Percentiles rank a stretch among this genome's conserved stretches.
phyloP scores from a whole-genome alignment of 2,113 vertebrate genomes.

The Pica pica region DNA sequence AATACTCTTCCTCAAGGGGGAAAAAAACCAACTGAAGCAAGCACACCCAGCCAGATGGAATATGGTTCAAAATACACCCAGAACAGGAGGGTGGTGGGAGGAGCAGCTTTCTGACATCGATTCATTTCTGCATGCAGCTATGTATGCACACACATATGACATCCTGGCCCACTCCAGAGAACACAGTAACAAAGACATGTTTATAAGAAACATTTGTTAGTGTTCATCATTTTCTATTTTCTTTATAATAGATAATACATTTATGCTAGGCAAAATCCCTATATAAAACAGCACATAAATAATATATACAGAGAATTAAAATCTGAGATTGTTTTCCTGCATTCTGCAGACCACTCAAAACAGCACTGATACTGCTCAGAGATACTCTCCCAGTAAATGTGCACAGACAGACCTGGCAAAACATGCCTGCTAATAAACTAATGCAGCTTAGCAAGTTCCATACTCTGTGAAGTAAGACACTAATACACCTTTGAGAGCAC shows the following conservation, averaged over 20 bases:
- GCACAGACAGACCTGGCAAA: not conserved
- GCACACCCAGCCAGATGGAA: fast-evolving
- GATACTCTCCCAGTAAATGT: not conserved
- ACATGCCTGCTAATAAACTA: not conserved
- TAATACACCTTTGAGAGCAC: fast-evolving
- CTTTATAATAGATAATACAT: not conserved
- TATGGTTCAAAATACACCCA: not conserved
- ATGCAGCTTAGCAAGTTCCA: not conserved
- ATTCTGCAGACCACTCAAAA: not conserved
- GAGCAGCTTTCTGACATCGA: not conserved
- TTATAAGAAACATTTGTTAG: not conserved
- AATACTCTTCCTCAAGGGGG: not conserved
- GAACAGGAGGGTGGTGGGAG: not conserved
- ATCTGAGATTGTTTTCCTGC: not conserved
- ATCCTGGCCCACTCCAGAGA: not conserved
- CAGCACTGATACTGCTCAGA: not conserved
- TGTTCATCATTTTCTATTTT: not conserved
- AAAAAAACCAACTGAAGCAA: not conserved
- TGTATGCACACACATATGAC: fast-evolving
- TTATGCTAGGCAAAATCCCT: not conserved
- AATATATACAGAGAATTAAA: not conserved
- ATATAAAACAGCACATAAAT: not conserved
- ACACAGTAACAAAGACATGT: not conserved
- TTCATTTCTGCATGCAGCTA: not conserved
- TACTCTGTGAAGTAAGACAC: not conserved